Percentiles rank a stretch among this genome's conserved stretches.
Evolutionary conservation across 2,797 vertebrate species (phyloP).

Genomic region (Ibycter americanus): DNA sequence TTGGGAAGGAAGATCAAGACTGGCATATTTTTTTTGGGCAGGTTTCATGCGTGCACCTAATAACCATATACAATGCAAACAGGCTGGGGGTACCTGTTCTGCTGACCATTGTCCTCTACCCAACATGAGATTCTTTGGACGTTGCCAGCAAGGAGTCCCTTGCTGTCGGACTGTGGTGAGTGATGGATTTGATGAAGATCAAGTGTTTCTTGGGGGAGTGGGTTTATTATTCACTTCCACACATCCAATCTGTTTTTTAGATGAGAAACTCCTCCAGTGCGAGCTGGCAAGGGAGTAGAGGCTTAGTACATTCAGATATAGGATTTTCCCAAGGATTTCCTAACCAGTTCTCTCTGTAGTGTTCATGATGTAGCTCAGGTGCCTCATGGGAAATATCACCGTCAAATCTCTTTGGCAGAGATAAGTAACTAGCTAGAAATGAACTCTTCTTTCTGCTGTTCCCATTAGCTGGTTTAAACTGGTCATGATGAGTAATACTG

Average conservation of each 20-base stretch:
- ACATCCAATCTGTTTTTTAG: background rate
- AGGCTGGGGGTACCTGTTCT: slow-evolving; percentile 27
- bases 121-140: background rate
- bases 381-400: background rate
- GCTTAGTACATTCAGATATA: rapidly evolving
- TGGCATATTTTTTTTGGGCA: background rate
- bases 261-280: background rate
- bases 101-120: background rate
- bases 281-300: background rate
- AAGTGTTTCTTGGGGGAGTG: background rate
- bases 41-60: slow-evolving; percentile 55
- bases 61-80: background rate
- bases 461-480: background rate
- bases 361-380: background rate
- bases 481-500: rapidly evolving
- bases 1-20: background rate
- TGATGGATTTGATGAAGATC: background rate
- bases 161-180: slow-evolving; percentile 54
- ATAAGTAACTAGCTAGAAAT: background rate
- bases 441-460: background rate
- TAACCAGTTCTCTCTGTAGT: background rate
- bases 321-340: background rate
- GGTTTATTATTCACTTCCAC: background rate
- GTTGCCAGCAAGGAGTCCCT: background rate
- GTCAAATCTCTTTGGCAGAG: background rate